phyloP scores from a whole-genome alignment of 2,113 vertebrate species.

The Gallinago undulata region DNA sequence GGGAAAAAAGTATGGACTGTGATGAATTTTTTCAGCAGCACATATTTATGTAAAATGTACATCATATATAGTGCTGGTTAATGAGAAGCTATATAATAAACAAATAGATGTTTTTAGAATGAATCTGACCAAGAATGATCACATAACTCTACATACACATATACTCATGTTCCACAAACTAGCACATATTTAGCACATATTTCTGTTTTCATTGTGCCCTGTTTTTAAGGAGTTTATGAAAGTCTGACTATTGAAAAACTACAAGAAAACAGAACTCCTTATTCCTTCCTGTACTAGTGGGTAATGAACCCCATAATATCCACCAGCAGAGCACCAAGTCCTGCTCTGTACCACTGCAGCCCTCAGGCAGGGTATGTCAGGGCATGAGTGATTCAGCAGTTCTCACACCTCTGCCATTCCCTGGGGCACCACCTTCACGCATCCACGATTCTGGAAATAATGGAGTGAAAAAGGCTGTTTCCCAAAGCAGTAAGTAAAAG shows the following conservation, averaged over 20 bases:
- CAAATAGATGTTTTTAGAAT: not conserved
- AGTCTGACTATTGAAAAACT: not conserved
- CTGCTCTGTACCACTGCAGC: not conserved
- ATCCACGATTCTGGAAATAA: slow-evolving; percentile 23
- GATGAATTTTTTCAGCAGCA: not conserved
- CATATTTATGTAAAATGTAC: not conserved
- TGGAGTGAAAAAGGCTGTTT: not conserved
- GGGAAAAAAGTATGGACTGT: not conserved
- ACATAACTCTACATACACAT: not conserved
- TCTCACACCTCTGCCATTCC: slow-evolving; percentile 16
- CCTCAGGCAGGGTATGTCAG: not conserved
- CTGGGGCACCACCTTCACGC: not conserved
- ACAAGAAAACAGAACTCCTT: not conserved
- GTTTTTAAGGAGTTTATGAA: not conserved
- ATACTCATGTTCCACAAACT: not conserved
- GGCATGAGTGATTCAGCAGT: not conserved
- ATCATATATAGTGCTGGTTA: not conserved
- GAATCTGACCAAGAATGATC: not conserved
- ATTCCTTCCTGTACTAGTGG: not conserved
- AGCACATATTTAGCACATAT: not conserved
- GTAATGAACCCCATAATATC: not conserved
- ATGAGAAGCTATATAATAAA: not conserved
- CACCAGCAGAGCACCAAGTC: not conserved
- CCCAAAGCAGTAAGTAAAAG: not conserved
- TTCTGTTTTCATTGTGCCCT: not conserved